These are phyloP conservation scores for Ctenosaura bakeri DNA, from an alignment of 2,797 vertebrate genomes.

Conservation along the genomic window DNA sequence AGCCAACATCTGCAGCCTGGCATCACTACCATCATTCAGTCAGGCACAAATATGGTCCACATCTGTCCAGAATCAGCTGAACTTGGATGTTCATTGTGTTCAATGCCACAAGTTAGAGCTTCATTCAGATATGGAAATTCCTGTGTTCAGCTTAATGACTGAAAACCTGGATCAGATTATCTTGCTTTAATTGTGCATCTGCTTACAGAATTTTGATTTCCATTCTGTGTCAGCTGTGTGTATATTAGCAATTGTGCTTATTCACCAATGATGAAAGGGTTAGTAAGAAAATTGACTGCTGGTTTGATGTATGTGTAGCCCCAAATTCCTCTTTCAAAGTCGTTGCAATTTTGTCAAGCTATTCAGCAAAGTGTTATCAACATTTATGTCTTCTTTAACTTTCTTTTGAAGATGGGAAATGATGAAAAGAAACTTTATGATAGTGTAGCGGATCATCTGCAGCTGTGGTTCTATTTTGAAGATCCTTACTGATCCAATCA, in stretches of 20 bases:
- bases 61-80: conserved; percentile 31
- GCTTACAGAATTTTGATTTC: conserved; percentile 43
- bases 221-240: conserved; percentile 49
- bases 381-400: conserved; percentile 36
- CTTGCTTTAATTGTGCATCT: conserved; percentile 39
- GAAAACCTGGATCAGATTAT: conserved; percentile 41
- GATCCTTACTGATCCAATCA: conserved; percentile 45
- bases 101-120: conserved; percentile 7
- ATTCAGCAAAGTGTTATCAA: conserved; percentile 44
- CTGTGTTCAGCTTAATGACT: conserved; percentile 18
- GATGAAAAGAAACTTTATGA: conserved; percentile 41
- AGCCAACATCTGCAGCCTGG: conserved; percentile 28
- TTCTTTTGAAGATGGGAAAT: conserved; percentile 40
- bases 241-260: conserved; percentile 51
- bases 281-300: conserved; percentile 44
- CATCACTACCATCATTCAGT: conserved; percentile 20
- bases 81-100: conserved; percentile 32
- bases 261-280: conserved; percentile 52
- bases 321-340: conserved; percentile 33
- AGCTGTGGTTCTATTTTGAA: conserved; percentile 49
- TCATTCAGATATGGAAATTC: conserved; percentile 45
- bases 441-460: conserved; percentile 31
- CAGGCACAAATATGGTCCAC: conserved; percentile 19
- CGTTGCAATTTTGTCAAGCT: conserved; percentile 50
- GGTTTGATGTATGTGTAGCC: conserved; percentile 24